phyloP scores from a whole-genome alignment of 1,140 invertebrate genomes.

The Conus betulinus region DNA sequence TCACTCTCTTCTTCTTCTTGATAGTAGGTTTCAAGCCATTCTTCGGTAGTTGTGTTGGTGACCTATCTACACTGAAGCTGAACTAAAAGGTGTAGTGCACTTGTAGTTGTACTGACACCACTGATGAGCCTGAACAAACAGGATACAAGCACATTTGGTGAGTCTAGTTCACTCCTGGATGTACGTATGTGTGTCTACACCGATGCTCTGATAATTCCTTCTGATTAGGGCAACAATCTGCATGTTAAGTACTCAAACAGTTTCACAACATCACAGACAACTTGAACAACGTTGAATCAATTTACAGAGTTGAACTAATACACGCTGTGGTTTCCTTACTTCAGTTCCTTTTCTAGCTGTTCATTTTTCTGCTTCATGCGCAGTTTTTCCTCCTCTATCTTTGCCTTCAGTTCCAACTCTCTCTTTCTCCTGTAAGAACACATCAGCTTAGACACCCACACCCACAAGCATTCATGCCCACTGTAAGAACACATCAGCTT shows the following conservation, averaged over 20 bases:
- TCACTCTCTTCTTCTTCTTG: not conserved
- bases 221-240: too few relatives aligned
- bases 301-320: not conserved
- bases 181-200: too few relatives aligned
- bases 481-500: constrained; percentile 43
- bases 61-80: too few relatives aligned
- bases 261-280: too few relatives aligned
- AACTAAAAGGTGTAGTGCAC: too few relatives aligned
- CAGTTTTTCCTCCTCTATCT: constrained; percentile 63
- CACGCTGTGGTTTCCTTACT: constrained; percentile 4
- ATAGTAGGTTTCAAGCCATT: not conserved
- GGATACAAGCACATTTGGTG: too few relatives aligned
- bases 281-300: too few relatives aligned
- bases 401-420: constrained; percentile 60
- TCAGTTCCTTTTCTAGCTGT: constrained; percentile 52
- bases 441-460: not conserved
- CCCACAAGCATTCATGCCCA: constrained; percentile 5
- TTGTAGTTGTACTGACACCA: too few relatives aligned
- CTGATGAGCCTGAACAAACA: too few relatives aligned
- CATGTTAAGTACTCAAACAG: too few relatives aligned
- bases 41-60: not conserved
- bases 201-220: too few relatives aligned
- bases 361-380: constrained; percentile 54
- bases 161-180: too few relatives aligned
- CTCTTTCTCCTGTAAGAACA: constrained; percentile 57